Base-by-base conservation (phyloP, 2,797 vertebrate genomes). In the Leuciscus waleckii region DNA sequence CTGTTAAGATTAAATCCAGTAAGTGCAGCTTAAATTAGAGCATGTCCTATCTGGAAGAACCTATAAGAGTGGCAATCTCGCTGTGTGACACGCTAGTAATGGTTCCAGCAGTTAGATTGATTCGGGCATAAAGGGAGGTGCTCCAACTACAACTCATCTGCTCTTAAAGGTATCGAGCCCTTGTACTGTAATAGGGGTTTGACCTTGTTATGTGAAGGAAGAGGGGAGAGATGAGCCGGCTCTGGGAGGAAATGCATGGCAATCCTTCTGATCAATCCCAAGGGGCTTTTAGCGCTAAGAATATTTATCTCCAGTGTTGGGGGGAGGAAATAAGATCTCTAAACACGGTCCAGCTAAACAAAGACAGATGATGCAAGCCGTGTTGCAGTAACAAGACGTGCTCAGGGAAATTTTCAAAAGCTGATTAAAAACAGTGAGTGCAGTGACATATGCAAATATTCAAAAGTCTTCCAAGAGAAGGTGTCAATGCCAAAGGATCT, bases 231-330 rank as follows among this genome's bases (percentile, higher is more conserved):
- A 78, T 75, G 77, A 67, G 85, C 80, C 81, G 35, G n/a, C 79
- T 89, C 19, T 85, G 89, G 75, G 56, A 89, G 88, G 78, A 79
- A 88, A 91, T 69, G 56, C 23, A 46, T 41, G 86, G 89, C 90
- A 88, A 85, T 87, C 68, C 84, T 23, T 81, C 77, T 89, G 87
- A 86, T 84, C 85, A 86, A 81, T 88, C 86, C 82, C 80, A 90
- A 89, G 88, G 83, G 90, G 88, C 91, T 92, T 94, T 92, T 90
- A 93, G 87, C 82, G 23, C 75, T 87, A 87, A 89, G 89, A 90
- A 92, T 88, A 92, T 94, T 94, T 89, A 88, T 92, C 87, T 91
- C 90, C 84, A 88, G 83, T 88, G 87, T 61, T 90, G 79, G 86
- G 86, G 37, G 90, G 86, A 68, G 73, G 81, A 80, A 85, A 87